Percentiles rank a stretch among this genome's conserved stretches.
Evolutionary conservation across 2,797 vertebrate genomes (phyloP).

Genomic region (Anguilla anguilla): DNA sequence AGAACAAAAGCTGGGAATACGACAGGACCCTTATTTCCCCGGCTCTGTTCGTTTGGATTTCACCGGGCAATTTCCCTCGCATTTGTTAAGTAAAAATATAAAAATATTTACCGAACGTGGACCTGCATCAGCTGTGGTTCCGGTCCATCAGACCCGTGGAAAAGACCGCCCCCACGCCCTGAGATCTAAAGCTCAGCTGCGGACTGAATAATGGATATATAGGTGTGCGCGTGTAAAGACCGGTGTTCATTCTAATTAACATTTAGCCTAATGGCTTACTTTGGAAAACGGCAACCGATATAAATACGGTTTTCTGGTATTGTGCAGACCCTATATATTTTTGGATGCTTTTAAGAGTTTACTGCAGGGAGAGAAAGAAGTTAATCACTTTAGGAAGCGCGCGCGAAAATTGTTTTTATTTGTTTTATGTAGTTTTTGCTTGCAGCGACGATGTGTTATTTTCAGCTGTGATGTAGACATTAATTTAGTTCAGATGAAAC

Average conservation of each 20-base stretch:
- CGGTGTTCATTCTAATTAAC: conserved; percentile 6
- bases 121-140: background rate
- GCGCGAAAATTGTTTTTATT: no score
- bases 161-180: background rate
- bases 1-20: background rate
- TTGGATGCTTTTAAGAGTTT: background rate
- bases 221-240: background rate
- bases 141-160: background rate
- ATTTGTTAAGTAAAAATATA: conserved; percentile 16
- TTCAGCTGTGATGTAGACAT: no score
- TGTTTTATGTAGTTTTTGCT: no score
- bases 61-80: background rate
- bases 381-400: no score
- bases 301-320: background rate
- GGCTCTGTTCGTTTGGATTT: background rate
- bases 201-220: conserved; percentile 3
- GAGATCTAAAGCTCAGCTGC: background rate
- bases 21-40: background rate
- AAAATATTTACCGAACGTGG: conserved; percentile 3
- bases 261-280: conserved; percentile 9
- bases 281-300: background rate
- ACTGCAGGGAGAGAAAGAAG: background rate
- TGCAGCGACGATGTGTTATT: no score
- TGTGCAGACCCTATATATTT: background rate
- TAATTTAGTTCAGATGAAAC: no score